These are phyloP conservation scores for Portevinia maculata DNA, from an alignment of 2,888 invertebrate genomes.

Conservation along the genomic window DNA sequence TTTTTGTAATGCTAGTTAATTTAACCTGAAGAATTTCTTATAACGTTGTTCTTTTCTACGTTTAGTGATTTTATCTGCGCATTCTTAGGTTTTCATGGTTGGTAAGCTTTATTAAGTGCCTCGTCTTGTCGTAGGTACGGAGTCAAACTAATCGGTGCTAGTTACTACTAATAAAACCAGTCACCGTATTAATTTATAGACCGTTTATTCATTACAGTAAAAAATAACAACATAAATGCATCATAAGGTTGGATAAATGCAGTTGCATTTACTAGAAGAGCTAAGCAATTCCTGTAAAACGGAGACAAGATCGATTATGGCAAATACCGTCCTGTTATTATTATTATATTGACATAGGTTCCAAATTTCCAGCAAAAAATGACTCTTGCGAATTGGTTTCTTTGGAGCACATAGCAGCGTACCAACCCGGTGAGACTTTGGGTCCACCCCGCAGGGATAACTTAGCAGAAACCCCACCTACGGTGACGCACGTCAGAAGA, in stretches of 20 bases:
- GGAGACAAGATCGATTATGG: too few species aligned
- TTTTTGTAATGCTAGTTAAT: too few species aligned
- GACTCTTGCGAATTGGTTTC: too few species aligned
- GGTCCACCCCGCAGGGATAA: too few species aligned
- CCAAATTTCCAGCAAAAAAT: too few species aligned
- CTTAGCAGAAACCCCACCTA: too few species aligned
- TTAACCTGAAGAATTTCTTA: neutral
- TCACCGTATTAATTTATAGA: slow-evolving; percentile 7
- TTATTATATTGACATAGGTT: too few species aligned
- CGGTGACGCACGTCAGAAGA: too few species aligned
- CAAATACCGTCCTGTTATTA: too few species aligned
- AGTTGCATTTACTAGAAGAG: neutral
- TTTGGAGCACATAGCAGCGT: too few species aligned
- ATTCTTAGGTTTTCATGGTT: slow-evolving; percentile 2
- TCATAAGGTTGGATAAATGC: neutral
- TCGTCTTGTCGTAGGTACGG: neutral
- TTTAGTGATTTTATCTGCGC: neutral
- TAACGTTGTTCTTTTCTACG: neutral
- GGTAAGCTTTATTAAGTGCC: neutral
- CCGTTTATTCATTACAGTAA: neutral
- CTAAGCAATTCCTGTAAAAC: too few species aligned
- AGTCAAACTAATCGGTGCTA: slow-evolving; percentile 2
- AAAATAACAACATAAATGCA: neutral
- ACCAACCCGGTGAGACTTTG: too few species aligned
- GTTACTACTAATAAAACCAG: neutral